phyloP scores from a whole-genome alignment of 2,113 vertebrate species.

The Erinaceus europaeus region DNA sequence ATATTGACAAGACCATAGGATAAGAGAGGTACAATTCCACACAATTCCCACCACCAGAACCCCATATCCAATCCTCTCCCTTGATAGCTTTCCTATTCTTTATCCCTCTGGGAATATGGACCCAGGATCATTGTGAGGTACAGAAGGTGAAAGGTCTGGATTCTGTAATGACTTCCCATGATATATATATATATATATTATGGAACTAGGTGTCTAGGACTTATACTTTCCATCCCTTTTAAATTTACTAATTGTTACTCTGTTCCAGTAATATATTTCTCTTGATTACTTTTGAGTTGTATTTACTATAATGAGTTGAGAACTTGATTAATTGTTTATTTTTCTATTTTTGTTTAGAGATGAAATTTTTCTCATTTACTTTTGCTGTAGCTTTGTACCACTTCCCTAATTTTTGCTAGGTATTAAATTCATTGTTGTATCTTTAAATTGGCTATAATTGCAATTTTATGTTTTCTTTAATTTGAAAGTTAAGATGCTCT shows the following conservation, averaged over 20 bases:
- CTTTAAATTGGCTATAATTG: constrained; percentile 49
- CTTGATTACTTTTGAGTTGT: constrained; percentile 21
- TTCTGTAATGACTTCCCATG: too few species aligned
- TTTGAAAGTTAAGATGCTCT: constrained; percentile 9
- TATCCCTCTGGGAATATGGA: too few species aligned
- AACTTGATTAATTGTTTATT: not conserved
- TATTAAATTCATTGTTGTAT: constrained; percentile 2
- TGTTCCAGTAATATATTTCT: not conserved
- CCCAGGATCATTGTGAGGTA: too few species aligned
- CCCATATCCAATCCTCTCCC: too few species aligned
- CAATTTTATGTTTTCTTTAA: constrained; percentile 39
- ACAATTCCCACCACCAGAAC: too few species aligned
- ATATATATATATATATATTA: too few species aligned
- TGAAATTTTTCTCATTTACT: constrained; percentile 49
- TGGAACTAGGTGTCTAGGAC: not conserved
- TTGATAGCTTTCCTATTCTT: too few species aligned
- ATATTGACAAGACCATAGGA: too few species aligned
- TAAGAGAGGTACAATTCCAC: too few species aligned
- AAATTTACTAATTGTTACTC: constrained; percentile 41
- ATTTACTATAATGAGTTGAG: not conserved
- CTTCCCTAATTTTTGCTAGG: not conserved
- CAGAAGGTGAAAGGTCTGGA: too few species aligned
- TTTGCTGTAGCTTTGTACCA: constrained; percentile 42
- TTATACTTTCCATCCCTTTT: not conserved
- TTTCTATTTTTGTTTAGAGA: constrained; percentile 16